Evolutionary conservation across 2,113 vertebrate genomes (phyloP), one percentile per base, ranked within the genome.

Genomic region (Daubentonia madagascariensis): DNA sequence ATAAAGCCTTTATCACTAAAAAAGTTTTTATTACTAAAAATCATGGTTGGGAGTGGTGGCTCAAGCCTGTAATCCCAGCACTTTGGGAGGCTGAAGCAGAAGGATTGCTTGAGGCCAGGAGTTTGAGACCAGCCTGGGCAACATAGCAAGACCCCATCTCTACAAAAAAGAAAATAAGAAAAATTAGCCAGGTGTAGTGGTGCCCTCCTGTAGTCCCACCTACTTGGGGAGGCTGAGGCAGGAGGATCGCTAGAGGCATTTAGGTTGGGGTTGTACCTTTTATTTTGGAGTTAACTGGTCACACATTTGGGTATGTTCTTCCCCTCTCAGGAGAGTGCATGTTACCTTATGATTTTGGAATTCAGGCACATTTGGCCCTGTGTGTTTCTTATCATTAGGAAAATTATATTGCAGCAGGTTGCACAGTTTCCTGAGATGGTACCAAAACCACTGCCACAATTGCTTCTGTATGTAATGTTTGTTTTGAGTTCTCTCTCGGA

Each of bases 401-500:
- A 94, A 68, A 85, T 28, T 90, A 16, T 37, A 20, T 37, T 76
- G 23, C 4, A 91, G 52, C 9, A 11, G 45, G 18, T 54, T 80
- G 80, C 70, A 93, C 70, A 85, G 48, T 63, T 89, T 85, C 43
- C 70, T 85, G 61, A 96, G 61, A 96, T 45, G 37, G 35, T 75
- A 52, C 50, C 81, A 43, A 84, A 93, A 84, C 68, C 59, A 48
- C 13, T 54, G 37, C 32, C 35, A 67, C 80, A 54, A 10, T 85
- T 85, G 16, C 52, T 80, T 94, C 93, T 94, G 25, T 79, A 37
- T 61, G 30, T 90, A 63, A 52, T 50, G 13, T 96, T 94, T 89
- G 93, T 85, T 61, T 25, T 65, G 89, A 84, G 70, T 72, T 92
- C 57, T 37, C 59, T 90, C 43, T 90, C 13, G 32, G 67, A 80